Evolutionary conservation across 2,113 vertebrate species (phyloP).

Genomic region (Laticauda colubrina): DNA sequence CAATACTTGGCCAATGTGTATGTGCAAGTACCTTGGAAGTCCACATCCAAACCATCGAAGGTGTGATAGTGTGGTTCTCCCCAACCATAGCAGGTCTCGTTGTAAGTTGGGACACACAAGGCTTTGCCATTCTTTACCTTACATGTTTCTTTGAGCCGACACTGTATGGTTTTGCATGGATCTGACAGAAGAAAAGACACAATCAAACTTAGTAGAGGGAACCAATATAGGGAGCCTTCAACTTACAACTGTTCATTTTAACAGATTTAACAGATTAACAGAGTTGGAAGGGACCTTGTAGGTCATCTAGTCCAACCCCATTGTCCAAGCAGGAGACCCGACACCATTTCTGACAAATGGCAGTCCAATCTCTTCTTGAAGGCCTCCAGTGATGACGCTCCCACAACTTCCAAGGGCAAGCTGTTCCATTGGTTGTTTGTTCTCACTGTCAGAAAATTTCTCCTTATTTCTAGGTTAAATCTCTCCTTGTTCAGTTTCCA

Average conservation of each 20-base stretch:
- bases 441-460: too few relatives aligned
- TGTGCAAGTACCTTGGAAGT: conserved; percentile 77
- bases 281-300: too few relatives aligned
- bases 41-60: conserved; percentile 65
- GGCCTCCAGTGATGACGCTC: too few relatives aligned
- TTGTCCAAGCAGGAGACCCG: too few relatives aligned
- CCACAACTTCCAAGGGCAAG: too few relatives aligned
- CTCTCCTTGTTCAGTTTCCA: too few relatives aligned
- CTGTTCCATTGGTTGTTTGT: too few relatives aligned
- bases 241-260: background rate
- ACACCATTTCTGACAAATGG: too few relatives aligned
- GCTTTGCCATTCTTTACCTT: conserved; percentile 51
- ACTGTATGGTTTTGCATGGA: conserved; percentile 70
- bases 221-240: background rate
- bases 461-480: too few relatives aligned
- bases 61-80: conserved; percentile 74
- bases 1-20: conserved; percentile 72
- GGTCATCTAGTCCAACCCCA: too few relatives aligned
- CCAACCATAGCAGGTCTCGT: conserved; percentile 67
- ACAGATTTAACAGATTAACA: too few relatives aligned
- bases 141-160: conserved; percentile 77
- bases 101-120: conserved; percentile 70
- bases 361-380: too few relatives aligned
- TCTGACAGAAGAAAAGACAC: conserved; percentile 61
- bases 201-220: background rate